Evolutionary conservation across 2,113 vertebrate genomes (phyloP), one percentile per base, ranked within the genome.

Genomic region (Eleginops maclovinus): DNA sequence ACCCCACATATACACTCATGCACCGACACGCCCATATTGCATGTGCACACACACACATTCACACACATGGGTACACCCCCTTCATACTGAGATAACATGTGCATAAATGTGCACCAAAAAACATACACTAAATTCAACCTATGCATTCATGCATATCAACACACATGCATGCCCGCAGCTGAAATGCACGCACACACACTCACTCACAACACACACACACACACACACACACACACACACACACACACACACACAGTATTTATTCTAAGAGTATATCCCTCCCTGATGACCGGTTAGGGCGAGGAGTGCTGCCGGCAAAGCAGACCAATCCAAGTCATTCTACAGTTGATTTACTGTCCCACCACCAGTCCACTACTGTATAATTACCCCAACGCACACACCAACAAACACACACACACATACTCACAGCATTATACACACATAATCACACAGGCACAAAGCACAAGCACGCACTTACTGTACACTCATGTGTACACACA

Each of bases 261-360:
- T 92, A 91, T 93, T 91, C 87, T 92, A 62, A 87, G 87, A 86
- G 86, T 84, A 61, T 82, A 83, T 92, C 90, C 89, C 91, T 89
- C 87, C 87, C 80, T 89, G 92, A 90, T 88, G 89, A 86, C 85
- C 77, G 82, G 83, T 89, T 88, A 88, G 90, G 69, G 72, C 83
- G 81, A 90, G 88, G 77, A 93, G 82, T 81, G 80, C 87, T 90
- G 86, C 83, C 24, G 88, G 84, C 84, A 75, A 31, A 82, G 81
- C 49, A 41, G 77, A 86, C 81, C 87, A 83, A 87, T 91, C 83
- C 89, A 92, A 92, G 63, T 86, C 87, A 91, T 86, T 91, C 90
- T 93, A 81, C 84, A 89, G 80, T 88, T 94, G 91, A 94, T 93
- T 93, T 93, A 93, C 88, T 82, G 88, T 88, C 90, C 90, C 88